Conservation (phyloP, 2,888 invertebrate species). For the Cacoxenus indagator region DNA sequence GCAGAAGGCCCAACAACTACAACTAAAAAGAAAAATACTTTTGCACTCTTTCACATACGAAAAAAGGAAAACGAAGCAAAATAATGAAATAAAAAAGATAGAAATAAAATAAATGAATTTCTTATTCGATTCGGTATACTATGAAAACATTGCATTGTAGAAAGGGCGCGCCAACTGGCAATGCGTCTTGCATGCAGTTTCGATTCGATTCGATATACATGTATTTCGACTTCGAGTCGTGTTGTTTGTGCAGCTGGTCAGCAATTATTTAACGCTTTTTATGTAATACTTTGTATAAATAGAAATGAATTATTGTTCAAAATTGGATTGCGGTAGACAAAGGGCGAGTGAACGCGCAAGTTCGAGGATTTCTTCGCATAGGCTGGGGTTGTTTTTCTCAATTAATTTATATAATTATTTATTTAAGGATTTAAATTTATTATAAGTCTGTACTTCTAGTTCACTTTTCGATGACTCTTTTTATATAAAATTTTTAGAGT, state of each 20-base stretch:
- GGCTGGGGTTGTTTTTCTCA: too few species aligned
- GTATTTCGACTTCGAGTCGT: neutral
- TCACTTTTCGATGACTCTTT: too few species aligned
- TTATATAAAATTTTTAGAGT: too few species aligned
- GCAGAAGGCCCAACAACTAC: neutral
- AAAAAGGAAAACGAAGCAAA: too few species aligned
- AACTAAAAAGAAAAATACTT: neutral
- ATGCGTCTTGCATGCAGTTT: constrained; percentile 13
- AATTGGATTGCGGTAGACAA: neutral
- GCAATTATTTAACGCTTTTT: constrained; percentile 13
- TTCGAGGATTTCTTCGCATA: too few species aligned
- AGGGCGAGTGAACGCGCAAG: neutral
- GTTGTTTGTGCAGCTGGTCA: constrained; percentile 9
- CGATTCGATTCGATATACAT: neutral
- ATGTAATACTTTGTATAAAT: neutral
- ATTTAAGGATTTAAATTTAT: too few species aligned
- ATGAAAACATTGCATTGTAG: too few species aligned
- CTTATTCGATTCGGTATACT: constrained; percentile 5
- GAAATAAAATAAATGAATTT: too few species aligned
- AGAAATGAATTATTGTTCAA: neutral
- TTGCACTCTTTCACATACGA: neutral
- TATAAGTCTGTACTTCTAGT: too few species aligned
- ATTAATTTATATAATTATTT: too few species aligned
- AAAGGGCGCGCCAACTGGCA: constrained; percentile 7
- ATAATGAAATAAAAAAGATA: too few species aligned